Conservation (phyloP, 2,797 vertebrate genomes). For the Tangara arthus region DNA sequence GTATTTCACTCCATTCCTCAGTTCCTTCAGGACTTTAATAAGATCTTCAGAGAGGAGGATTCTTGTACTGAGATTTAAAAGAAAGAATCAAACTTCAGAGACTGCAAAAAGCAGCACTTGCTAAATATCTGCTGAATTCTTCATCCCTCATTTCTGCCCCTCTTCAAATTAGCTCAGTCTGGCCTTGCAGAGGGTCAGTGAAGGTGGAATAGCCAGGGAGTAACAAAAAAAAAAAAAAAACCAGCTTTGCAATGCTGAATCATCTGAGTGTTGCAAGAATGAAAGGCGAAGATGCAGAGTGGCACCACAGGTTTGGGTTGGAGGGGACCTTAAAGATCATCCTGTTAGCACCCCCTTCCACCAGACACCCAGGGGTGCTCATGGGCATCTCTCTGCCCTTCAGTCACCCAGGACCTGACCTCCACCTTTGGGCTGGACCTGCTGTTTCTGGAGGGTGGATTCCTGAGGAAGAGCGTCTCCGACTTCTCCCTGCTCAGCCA, state of each 20-base stretch:
- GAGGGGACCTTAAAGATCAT: not conserved
- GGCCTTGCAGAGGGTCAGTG: not conserved
- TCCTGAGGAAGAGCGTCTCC: slow-evolving; percentile 50
- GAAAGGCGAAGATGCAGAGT: not conserved
- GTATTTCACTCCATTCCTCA: not conserved
- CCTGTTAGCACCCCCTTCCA: not conserved
- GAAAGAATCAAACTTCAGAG: not conserved
- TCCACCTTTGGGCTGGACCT: slow-evolving; percentile 64
- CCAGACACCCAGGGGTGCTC: not conserved
- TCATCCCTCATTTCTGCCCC: accelerated
- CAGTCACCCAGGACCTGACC: slow-evolving; percentile 63
- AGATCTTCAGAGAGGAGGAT: not conserved
- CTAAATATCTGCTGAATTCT: not conserved
- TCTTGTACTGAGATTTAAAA: not conserved
- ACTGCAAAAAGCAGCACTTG: not conserved
- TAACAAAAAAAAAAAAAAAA: too few relatives aligned
- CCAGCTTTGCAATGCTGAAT: not conserved
- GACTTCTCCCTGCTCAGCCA: slow-evolving; percentile 51
- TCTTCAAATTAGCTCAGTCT: not conserved
- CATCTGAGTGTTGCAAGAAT: not conserved
- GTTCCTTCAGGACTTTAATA: not conserved
- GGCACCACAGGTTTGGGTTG: not conserved
- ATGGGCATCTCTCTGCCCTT: not conserved
- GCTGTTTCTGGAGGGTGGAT: slow-evolving; percentile 64
- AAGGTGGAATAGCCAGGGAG: not conserved